Base-by-base conservation (phyloP, 2,113 vertebrate species). In the Scomber scombrus region DNA sequence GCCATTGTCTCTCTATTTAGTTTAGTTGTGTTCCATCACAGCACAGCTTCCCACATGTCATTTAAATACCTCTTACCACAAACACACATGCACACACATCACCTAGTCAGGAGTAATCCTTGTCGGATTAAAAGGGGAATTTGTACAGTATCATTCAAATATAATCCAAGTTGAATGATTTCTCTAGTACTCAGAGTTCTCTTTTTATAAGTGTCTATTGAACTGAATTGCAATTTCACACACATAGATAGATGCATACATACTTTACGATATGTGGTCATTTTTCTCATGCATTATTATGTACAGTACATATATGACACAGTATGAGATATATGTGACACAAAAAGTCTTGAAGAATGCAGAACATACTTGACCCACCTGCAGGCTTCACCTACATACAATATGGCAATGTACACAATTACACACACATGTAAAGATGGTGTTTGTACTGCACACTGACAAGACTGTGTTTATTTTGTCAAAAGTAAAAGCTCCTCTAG, bases 1-100 rank as follows among this genome's bases (percentile, higher is more conserved):
- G 65, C 71, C 18, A 51, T 29, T 79, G 75, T 69, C 23, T 47
- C 65, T 1, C n/a, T 55, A 63, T 84, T 86, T 71, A 77, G 69
- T 58, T 46, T 26, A 40, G 34, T 40, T 40, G 8, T 54, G 63
- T 56, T 74, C 62, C 76, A 79, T 50, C 57, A 43, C 56, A 79
- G 45, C 62, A 34, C 14, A 12, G 15, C 45, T 45, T 26, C 52
- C 62, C 54, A 74, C 52, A 66, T 66, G 43, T 78, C 71, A 71
- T 82, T 71, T 69, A 85, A 71, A 77, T 69, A 87, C 75, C 84
- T 71, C 63, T 4, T 21, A 19, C 61, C 54, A 68, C 56, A 62
- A 47, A 66, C 54, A 70, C 47, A 64, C 19, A 19, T 52, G 60
- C 16, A n/a, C 29, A 67, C 40, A 43, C 51, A 60, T 26, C 55